A percentile compares a stretch with the other conserved stretches of the same genome.
Evolutionary conservation across 2,113 vertebrate genomes (phyloP).

Genomic region (Saccopteryx leptura): DNA sequence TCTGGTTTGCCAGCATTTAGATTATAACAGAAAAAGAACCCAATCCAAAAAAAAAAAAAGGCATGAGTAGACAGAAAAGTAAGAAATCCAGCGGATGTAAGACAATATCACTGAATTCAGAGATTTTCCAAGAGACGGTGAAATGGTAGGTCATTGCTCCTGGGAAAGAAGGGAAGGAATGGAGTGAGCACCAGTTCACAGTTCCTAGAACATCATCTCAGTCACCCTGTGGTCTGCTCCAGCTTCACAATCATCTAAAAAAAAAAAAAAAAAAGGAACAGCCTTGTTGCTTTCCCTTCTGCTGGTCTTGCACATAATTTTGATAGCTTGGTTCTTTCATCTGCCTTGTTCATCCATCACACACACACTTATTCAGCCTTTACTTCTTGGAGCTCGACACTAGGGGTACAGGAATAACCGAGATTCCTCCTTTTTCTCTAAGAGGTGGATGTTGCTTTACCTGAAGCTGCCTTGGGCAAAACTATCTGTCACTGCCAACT

Average conservation of each 20-base stretch:
- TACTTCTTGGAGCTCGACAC: neutral
- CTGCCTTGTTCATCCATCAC: neutral
- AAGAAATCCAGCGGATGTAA: fast-evolving
- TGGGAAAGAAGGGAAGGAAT: fast-evolving
- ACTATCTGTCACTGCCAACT: neutral
- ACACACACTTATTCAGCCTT: neutral
- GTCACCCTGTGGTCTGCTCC: fast-evolving
- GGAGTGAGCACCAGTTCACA: fast-evolving
- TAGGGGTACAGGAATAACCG: neutral
- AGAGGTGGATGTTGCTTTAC: neutral
- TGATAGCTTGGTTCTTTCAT: neutral
- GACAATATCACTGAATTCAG: neutral
- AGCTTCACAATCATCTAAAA: neutral
- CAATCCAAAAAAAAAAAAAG: neutral
- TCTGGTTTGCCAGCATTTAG: neutral
- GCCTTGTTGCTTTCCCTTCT: neutral
- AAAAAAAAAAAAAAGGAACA: neutral
- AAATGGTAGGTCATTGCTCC: fast-evolving
- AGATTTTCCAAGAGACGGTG: neutral
- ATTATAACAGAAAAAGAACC: neutral
- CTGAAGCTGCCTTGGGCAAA: neutral
- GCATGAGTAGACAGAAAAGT: neutral
- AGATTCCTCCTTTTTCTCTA: neutral
- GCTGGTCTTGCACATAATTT: neutral
- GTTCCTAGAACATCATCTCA: fast-evolving